Conservation (phyloP, 2,888 invertebrate species). For the Hyppa rectilinea region DNA sequence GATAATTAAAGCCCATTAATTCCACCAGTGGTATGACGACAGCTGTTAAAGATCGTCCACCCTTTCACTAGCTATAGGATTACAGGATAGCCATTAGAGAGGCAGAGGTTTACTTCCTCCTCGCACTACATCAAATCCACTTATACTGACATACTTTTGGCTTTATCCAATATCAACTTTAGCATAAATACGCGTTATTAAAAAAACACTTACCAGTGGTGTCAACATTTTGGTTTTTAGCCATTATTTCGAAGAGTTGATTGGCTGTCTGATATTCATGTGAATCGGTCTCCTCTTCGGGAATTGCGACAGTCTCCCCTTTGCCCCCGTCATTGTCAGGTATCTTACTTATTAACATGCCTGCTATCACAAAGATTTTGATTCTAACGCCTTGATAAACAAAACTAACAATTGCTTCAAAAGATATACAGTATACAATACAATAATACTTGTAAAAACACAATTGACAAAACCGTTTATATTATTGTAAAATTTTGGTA, state of each 20-base stretch:
- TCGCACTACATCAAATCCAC: background rate
- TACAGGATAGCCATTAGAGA: background rate
- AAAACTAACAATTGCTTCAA: constrained; percentile 63
- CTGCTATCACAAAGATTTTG: constrained; percentile 76
- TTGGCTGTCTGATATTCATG: constrained; percentile 78
- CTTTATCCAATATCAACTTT: no score
- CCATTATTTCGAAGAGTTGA: constrained; percentile 81
- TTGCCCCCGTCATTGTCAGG: constrained; percentile 71
- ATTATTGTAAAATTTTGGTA: constrained; percentile 80
- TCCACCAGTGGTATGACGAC: background rate
- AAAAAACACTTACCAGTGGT: constrained; percentile 68
- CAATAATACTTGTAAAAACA: constrained; percentile 77
- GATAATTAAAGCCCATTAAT: background rate
- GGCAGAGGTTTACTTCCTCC: background rate
- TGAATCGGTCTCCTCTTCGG: constrained; percentile 55
- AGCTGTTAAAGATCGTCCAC: background rate
- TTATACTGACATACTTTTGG: background rate
- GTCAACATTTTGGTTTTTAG: constrained; percentile 73
- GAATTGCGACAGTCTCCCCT: constrained; percentile 52
- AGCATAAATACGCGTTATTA: background rate
- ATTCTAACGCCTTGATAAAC: constrained; percentile 57
- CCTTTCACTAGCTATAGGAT: background rate
- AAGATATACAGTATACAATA: constrained; percentile 63
- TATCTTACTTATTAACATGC: constrained; percentile 82
- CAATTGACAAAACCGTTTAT: constrained; percentile 73